Conservation (phyloP, 92 coral and sea anemone species). For the Isaurus tuberculatus region DNA sequence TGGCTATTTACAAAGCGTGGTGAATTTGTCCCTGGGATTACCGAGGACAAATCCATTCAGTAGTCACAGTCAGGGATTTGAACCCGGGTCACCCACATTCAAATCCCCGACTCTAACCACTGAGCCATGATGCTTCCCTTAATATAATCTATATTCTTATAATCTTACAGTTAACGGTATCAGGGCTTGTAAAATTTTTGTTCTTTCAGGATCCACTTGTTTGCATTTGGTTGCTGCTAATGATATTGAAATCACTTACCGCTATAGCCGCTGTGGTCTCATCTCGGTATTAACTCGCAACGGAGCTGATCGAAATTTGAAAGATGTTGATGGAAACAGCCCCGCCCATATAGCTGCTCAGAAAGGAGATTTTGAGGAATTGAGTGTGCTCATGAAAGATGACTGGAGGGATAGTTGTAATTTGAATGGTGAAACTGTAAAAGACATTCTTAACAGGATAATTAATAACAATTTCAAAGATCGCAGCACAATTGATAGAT, state of each 20-base stretch:
- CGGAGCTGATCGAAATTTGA: constrained; percentile 12
- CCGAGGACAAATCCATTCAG: too few species aligned
- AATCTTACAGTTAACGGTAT: too few species aligned
- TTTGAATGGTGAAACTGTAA: constrained; percentile 14
- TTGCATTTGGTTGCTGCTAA: constrained; percentile 23
- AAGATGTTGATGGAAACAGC: constrained; percentile 32
- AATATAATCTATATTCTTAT: too few species aligned
- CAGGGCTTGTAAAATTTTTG: too few species aligned
- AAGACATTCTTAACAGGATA: not conserved
- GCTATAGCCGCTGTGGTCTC: not conserved
- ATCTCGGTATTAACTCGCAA: not conserved
- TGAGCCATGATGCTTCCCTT: too few species aligned
- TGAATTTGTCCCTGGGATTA: too few species aligned
- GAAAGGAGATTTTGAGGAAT: constrained; percentile 8
- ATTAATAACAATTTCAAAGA: not conserved
- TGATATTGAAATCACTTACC: not conserved
- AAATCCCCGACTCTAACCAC: too few species aligned
- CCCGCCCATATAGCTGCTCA: constrained; percentile 44
- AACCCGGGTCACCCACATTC: too few species aligned
- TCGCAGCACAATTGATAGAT: not conserved
- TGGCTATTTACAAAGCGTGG: too few species aligned
- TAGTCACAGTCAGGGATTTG: too few species aligned
- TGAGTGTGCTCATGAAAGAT: not conserved
- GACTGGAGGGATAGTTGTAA: constrained; percentile 23
- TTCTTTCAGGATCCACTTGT: constrained; percentile 31